Base-by-base conservation (phyloP, 2,797 vertebrate genomes). In the Gymnoscopelus microlampas region DNA sequence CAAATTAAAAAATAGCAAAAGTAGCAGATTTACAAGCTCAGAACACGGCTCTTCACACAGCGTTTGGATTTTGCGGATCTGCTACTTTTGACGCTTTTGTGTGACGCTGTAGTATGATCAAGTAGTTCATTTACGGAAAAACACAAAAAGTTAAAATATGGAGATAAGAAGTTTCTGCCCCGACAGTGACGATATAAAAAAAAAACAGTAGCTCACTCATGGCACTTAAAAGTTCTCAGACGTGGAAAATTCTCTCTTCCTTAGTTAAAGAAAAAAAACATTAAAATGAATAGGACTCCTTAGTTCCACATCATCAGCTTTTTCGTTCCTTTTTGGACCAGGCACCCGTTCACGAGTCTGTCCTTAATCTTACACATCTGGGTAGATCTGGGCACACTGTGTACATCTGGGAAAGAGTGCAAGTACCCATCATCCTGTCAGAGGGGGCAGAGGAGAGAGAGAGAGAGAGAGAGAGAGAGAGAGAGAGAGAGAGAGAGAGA, bases 281-380 rank as follows among this genome's bases (percentile, higher is more conserved):
- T 57, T 59, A 70, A 67, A 77, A 79, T 58, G 62, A 84, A 87
- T 73, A 75, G 67, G 66, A 66, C 64, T 76, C 61, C 63, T 79
- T 64, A 81, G 73, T 85, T 90, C 81, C 83, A 85, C 85, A 84
- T 89, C 79, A 88, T 88, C 76, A 86, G 56, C 68, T 32, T 69
- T 60, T 63, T 66, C 62, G 54, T 75, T 66, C 53, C 78, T 60
- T 19, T 72, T 63, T 85, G 66, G 76, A 84, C 76, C 71, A 77
- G 68, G 71, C 58, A 79, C 53, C 50, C 5, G 56, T 78, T 77
- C 78, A 75, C 23, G 57, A 77, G 74, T 62, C 74, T 83, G 77
- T 78, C 79, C 79, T 80, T 85, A 88, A 87, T 89, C 82, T 83
- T 73, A 81, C 85, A 90, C 88, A 88, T 89, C 87, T 90, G 87